Evolutionary conservation across 2,113 vertebrate genomes (phyloP).

Genomic region (human (Homo sapiens)): GRCh38 chrX:112062501-112063000

Average conservation of each 20-base stretch:
- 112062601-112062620: not conserved
- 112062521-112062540: not conserved
- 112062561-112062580: not conserved
- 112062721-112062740: not conserved
- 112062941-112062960: not conserved
- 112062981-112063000: not conserved
- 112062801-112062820: not conserved
- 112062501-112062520: not conserved
- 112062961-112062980: not conserved
- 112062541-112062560: not conserved
- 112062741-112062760: not conserved
- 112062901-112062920: not conserved
- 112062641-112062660: not conserved
- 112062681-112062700: not conserved
- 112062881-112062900: not conserved
- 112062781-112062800: not conserved
- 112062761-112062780: not conserved
- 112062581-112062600: not conserved
- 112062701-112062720: not conserved
- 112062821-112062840: not conserved
- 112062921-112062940: not conserved
- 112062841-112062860: not conserved
- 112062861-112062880: not conserved
- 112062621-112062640: not conserved
- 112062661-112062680: not conserved